Conservation (phyloP, 2,888 invertebrate species). For the Heteropelma amictum region DNA sequence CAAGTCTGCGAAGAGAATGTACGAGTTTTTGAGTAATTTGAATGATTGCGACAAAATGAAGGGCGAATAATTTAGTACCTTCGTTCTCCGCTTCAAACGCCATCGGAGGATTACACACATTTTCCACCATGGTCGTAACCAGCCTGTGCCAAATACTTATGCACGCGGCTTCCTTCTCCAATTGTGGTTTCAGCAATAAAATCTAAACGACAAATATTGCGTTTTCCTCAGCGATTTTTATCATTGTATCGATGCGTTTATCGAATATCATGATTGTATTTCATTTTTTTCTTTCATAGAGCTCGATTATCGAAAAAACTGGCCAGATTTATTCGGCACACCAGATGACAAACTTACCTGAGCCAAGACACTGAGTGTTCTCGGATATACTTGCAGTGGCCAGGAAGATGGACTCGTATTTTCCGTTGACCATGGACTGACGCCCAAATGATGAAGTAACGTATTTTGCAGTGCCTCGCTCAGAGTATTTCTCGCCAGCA, state of each 20-base stretch:
- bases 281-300: no score
- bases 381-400: slow-evolving; percentile 88
- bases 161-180: slow-evolving; percentile 93
- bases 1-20: slow-evolving; percentile 82
- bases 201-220: slow-evolving; percentile 78
- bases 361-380: slow-evolving; percentile 90
- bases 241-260: not conserved
- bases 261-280: no score
- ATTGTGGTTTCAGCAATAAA: slow-evolving; percentile 87
- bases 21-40: not conserved
- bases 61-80: slow-evolving; percentile 81
- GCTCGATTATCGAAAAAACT: no score
- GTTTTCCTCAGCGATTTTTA: slow-evolving; percentile 7
- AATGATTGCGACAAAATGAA: not conserved
- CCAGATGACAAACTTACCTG: no score
- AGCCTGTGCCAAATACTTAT: slow-evolving; percentile 95
- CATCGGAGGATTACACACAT: slow-evolving; percentile 84
- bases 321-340: no score
- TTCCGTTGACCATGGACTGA: slow-evolving; percentile 85
- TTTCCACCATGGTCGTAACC: slow-evolving; percentile 92
- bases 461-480: slow-evolving; percentile 85
- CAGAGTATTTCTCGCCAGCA: slow-evolving; percentile 86
- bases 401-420: slow-evolving; percentile 81
- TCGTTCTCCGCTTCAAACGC: slow-evolving; percentile 86
- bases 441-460: slow-evolving; percentile 85